Base-by-base conservation (phyloP, 64 coral and sea anemone species). In the Exaiptasia diaphana region DNA sequence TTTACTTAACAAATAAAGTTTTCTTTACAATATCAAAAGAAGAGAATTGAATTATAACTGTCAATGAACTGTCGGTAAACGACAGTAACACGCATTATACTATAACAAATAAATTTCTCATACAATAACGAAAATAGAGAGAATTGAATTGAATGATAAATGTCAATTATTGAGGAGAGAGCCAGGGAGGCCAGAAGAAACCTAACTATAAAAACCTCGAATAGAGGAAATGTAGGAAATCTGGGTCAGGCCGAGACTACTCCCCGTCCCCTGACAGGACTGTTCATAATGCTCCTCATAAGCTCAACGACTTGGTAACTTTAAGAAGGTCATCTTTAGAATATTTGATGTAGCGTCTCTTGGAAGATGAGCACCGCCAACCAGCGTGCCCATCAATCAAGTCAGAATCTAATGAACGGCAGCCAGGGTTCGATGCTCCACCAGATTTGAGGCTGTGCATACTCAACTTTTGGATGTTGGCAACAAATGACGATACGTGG, bases 371-470 rank as follows among this genome's bases (percentile, higher is more conserved):
- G 15, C 58, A 32, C 17, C 8, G 36, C 67, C 67, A 71, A 10
- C 67, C 67, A 1, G 67, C 67, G 41, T 71, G 67, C 12, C 4
- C 5, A n/a, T 71, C 67, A 20, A 71, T 39, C 1, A 71, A 15
- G 38, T 42, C 38, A 42, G 12, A 4, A n/a, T 28, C 22, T 3
- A 71, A 1, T 1, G 12, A 0, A 1, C 41, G 25, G 11, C 67
- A 71, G 12, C 50, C 31, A 11, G 75, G 78, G 49, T 82, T 82
- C 3, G 78, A 82, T 1, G 78, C 61, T 30, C 58, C 40, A 33
- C 78, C 63, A 46, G 78, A 82, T 54, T 45, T 68, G 26, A 82
- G 65, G 32, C 78, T 82, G 5, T 82, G 78, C 41, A 41, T 67
- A 34, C 38, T 10, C 27, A 50, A 82, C 0, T 32, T 26, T 0